Base-by-base conservation (phyloP, 2,797 vertebrate genomes). In the Zenarchopterus dispar region DNA sequence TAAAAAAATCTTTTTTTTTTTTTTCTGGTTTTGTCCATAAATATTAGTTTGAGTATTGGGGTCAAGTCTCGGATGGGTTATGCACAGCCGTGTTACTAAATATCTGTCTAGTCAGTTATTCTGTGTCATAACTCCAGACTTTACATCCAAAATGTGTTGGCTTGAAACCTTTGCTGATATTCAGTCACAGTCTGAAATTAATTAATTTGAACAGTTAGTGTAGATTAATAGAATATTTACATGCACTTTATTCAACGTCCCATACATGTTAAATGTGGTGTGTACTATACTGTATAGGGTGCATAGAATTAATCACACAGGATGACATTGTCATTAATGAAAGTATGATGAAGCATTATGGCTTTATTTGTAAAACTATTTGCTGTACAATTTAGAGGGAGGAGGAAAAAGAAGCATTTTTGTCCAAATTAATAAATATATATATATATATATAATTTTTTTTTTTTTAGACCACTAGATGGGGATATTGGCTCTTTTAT, bases 391-490 rank as follows among this genome's bases (percentile, higher is more conserved):
- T 57, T 19, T 49, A 18, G 17, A 49, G 1, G 42, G 0, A 39
- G 36, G 7, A 46, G 15, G 9, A 21, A 1, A 17, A 8, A 21
- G 13, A 56, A 36, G 22, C 26, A 19, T 42, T 51, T 63, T 57
- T 33, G 6, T 41, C 1, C 6, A 43, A 24, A 26, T 73, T 78
- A 63, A 66, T 77, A 13, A 39, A 8, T 7, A 9, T n/a, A n/a
- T n/a, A n/a, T n/a, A n/a, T n/a, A n/a, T n/a, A n/a, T n/a, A n/a
- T n/a, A n/a, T n/a, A n/a, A n/a, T n/a, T n/a, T n/a, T n/a, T n/a
- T n/a, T 6, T 16, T 7, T 4, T 62, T 64, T 23, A 4, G 3
- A 39, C 84, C 90, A 89, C 85, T 88, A 88, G 85, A 68, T 84
- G 88, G 89, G 0, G 77, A 36, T 62, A 39, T 87, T 77, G 39